phyloP scores from a whole-genome alignment of 2,888 invertebrate species.

The Augochlorella aurata region DNA sequence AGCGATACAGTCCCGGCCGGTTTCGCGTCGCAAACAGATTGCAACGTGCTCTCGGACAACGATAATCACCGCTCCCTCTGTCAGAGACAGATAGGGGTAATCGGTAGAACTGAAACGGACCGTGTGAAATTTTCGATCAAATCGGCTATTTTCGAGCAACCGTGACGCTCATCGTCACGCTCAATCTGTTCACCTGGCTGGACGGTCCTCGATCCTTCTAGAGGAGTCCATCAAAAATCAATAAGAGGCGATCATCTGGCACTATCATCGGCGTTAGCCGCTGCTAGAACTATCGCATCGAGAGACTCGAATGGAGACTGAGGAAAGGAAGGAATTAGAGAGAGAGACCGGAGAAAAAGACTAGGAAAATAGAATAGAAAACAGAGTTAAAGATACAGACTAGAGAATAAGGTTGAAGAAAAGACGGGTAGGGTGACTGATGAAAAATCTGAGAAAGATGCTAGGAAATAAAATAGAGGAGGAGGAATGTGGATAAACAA shows the following conservation, averaged over 20 bases:
- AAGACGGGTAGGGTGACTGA: too few relatives aligned
- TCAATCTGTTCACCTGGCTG: background rate
- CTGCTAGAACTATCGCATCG: background rate
- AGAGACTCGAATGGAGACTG: too few relatives aligned
- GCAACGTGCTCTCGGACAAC: slow-evolving; percentile 67
- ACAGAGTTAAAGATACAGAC: too few relatives aligned
- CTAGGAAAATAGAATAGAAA: too few relatives aligned
- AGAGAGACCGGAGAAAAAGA: too few relatives aligned
- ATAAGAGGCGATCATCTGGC: background rate
- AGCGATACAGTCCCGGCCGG: slow-evolving; percentile 61
- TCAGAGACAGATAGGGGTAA: slow-evolving; percentile 75
- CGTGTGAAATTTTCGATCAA: slow-evolving; percentile 76
- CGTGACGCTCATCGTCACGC: background rate
- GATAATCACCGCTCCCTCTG: slow-evolving; percentile 73
- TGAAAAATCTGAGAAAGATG: too few relatives aligned
- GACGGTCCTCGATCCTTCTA: background rate
- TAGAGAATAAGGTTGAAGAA: too few relatives aligned
- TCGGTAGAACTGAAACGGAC: slow-evolving; percentile 75
- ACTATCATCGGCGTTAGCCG: background rate
- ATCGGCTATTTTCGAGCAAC: slow-evolving; percentile 38
- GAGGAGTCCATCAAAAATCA: background rate
- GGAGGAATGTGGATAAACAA: too few relatives aligned
- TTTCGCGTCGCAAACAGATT: slow-evolving; percentile 71
- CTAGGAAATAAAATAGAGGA: too few relatives aligned
- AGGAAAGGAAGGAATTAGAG: too few relatives aligned